Evolutionary conservation across 2,888 invertebrate species (phyloP), one percentile per base, ranked within the genome.

Genomic region (Acanthoscelides obtectus): DNA sequence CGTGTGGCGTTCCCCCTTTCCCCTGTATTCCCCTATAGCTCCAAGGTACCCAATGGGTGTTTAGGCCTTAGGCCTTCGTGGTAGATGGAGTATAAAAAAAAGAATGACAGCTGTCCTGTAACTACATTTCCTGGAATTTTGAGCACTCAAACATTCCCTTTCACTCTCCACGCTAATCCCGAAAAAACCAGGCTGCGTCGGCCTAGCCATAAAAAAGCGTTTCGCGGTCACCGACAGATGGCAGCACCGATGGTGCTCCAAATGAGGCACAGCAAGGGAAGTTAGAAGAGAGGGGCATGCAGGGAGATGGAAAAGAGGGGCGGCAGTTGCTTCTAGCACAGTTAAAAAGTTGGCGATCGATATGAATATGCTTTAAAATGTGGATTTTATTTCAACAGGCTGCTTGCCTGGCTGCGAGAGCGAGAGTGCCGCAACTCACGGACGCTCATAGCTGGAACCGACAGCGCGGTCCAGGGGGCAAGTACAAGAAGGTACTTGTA

Each of bases 331-430:
- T 45, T 12, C 45, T 45, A 45, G 45, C 45, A 45, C 45, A 66
- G 88, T 88, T 88, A 88, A 88, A 88, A 88, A 88, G 84, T 88
- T 86, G 84, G 84, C 87, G 88, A 88, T 88, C 88, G 88, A 88
- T 88, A 88, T 88, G 88, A 88, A 88, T 88, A 88, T 88, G 88
- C 88, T 88, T 88, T 88, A 88, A 88, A 88, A 88, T 88, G 88
- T 87, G 88, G 87, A 88, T 88, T 88, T 88, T 88, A 88, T 88
- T 88, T 88, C 87, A 87, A 87, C 86, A 86, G 86, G 85, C 84
- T 83, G 82, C 80, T 70, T 76, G 70, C 22, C 84, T 83, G 82
- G 80, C 70, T 76, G 70, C 22, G 22, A 27, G 12, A 45, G 45
- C 45, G 45, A 45, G 45, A 45, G 45, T 45, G 45, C 45, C 45